Evolutionary conservation across 2,797 vertebrate genomes (phyloP), one percentile per base, ranked within the genome.

Genomic region (Chaetodon trifasciatus): DNA sequence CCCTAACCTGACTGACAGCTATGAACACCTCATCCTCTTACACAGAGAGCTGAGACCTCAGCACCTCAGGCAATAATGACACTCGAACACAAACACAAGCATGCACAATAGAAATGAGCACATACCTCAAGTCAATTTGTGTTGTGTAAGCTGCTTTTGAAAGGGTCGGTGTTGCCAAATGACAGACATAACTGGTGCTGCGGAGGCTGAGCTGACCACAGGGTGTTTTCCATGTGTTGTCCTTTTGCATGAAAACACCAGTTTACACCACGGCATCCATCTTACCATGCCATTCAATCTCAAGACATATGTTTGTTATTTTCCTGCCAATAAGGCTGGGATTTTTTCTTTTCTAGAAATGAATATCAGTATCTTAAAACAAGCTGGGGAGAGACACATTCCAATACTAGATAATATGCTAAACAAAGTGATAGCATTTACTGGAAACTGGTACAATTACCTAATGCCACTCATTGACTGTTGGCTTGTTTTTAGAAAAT

Each of bases 181-280:
- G 72, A 65, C 69, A 83, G 55, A 75, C 86, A 82, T 76, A 74
- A 68, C 56, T 60, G 42, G 42, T 58, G 58, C 65, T 72, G 82
- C 49, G 1, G 79, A 81, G 65, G 63, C 83, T 72, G 82, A 79
- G 58, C 76, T 77, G 76, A 84, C 79, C 78, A 72, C 83, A 55
- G 72, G 72, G 69, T 84, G 70, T 91, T 90, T 89, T 89, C 82
- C 72, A 64, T 82, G 73, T 81, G 85, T 69, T 83, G 77, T 83
- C 69, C 71, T 60, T 73, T 42, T 64, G 73, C 32, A 66, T 60
- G 62, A 81, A 84, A 83, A 81, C 81, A 84, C 24, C 15, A 76
- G 32, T 83, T 86, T 61, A 52, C 69, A 81, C 24, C 63, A 52
- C 13, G 42, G 23, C 17, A 69, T 9, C 21, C 50, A 65, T 73